phyloP scores from a whole-genome alignment of 2,888 invertebrate species.

The Mythimna ferrago region DNA sequence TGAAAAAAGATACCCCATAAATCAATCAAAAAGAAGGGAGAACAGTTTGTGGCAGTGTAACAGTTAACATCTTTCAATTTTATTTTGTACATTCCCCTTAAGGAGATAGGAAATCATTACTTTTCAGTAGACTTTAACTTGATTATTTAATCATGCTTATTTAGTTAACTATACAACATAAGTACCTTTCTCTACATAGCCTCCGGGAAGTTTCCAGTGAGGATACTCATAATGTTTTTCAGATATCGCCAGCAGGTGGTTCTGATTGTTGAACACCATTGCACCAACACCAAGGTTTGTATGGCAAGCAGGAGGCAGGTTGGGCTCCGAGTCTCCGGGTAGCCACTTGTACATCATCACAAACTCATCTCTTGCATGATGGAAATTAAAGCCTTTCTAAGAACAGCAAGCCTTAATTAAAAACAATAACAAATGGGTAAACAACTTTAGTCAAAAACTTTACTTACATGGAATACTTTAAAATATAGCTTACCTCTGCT shows the following conservation, averaged over 20 bases:
- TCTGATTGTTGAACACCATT: slow-evolving; percentile 94
- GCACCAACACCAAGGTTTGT: slow-evolving; percentile 96
- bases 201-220: slow-evolving; percentile 98
- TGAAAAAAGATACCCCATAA: too few species aligned
- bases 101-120: slow-evolving; percentile 3
- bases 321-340: slow-evolving; percentile 90
- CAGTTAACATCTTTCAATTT: not conserved
- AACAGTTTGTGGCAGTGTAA: not conserved
- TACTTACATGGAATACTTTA: slow-evolving; percentile 13
- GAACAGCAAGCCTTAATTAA: slow-evolving; percentile 76
- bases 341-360: slow-evolving; percentile 97
- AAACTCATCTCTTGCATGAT: slow-evolving; percentile 95
- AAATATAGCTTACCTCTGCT: slow-evolving; percentile 89
- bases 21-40: too few species aligned
- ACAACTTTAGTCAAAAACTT: slow-evolving; percentile 13
- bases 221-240: slow-evolving; percentile 93
- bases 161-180: not conserved
- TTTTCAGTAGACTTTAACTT: slow-evolving; percentile 3
- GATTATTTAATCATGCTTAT: not conserved
- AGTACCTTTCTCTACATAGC: slow-evolving; percentile 95
- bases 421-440: slow-evolving; percentile 55
- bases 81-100: not conserved
- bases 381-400: slow-evolving; percentile 96
- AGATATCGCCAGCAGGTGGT: slow-evolving; percentile 95
- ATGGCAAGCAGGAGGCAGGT: slow-evolving; percentile 94